Evolutionary conservation across 2,797 vertebrate genomes (phyloP).

Genomic region (Falco naumanni): DNA sequence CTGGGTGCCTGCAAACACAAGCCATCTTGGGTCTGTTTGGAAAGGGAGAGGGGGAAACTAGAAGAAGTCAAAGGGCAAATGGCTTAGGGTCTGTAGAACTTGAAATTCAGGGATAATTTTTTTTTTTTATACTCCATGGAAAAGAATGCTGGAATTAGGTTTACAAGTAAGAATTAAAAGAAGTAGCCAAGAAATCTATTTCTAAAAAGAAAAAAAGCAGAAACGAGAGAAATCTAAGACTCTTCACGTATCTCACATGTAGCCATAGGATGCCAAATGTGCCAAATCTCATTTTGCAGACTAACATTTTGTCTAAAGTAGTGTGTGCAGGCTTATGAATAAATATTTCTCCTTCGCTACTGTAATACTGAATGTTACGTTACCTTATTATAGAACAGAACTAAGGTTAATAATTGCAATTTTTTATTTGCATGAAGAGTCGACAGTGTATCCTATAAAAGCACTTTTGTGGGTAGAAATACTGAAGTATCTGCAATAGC

Average conservation of each 20-base stretch:
- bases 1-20: background rate
- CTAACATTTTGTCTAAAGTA: background rate
- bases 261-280: background rate
- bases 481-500: background rate
- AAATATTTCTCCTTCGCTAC: background rate
- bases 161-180: background rate
- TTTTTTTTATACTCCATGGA: background rate
- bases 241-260: background rate
- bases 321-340: background rate
- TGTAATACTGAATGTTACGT: background rate
- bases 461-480: background rate
- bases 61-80: background rate
- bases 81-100: background rate
- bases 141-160: background rate
- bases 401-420: background rate
- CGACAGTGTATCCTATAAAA: background rate
- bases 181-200: background rate
- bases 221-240: background rate
- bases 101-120: background rate
- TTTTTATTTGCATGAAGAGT: background rate
- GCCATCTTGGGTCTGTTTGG: background rate
- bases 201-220: slow-evolving; percentile 1
- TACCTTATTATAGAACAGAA: background rate
- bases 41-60: background rate
- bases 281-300: background rate